Percentiles rank a stretch among this genome's conserved stretches.
Conservation (phyloP, 1,140 invertebrate genomes). For the Hydropsyche tenuis region DNA sequence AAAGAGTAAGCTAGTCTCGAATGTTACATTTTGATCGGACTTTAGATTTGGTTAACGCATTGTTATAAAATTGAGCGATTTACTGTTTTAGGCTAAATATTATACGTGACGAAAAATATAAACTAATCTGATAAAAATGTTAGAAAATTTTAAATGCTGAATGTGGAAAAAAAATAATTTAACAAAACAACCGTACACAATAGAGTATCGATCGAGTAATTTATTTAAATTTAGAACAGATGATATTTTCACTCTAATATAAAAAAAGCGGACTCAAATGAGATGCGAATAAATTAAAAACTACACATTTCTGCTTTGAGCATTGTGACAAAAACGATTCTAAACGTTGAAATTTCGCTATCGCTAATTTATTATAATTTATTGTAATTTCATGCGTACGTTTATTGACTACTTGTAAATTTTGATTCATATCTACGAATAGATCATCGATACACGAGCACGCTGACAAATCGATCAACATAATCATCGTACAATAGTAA, state of each 20-base stretch:
- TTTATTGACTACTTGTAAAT: neutral
- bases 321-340: too few species aligned
- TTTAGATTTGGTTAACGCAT: neutral
- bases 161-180: neutral
- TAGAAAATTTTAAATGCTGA: neutral
- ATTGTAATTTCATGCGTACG: neutral
- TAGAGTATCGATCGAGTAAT: neutral
- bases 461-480: too few species aligned
- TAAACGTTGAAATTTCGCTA: too few species aligned
- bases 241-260: too few species aligned
- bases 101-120: neutral
- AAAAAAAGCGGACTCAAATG: too few species aligned
- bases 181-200: neutral
- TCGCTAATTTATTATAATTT: neutral
- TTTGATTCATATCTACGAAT: too few species aligned
- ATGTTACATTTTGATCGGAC: neutral
- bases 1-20: slow-evolving; percentile 7
- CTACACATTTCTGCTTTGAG: too few species aligned
- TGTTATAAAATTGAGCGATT: neutral
- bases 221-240: too few species aligned
- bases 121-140: too few species aligned
- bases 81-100: neutral
- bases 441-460: too few species aligned
- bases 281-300: too few species aligned
- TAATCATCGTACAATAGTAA: neutral